A percentile compares a stretch with the other conserved stretches of the same genome.
Conservation (phyloP, 2,797 vertebrate genomes). For the Babyrousa celebensis region DNA sequence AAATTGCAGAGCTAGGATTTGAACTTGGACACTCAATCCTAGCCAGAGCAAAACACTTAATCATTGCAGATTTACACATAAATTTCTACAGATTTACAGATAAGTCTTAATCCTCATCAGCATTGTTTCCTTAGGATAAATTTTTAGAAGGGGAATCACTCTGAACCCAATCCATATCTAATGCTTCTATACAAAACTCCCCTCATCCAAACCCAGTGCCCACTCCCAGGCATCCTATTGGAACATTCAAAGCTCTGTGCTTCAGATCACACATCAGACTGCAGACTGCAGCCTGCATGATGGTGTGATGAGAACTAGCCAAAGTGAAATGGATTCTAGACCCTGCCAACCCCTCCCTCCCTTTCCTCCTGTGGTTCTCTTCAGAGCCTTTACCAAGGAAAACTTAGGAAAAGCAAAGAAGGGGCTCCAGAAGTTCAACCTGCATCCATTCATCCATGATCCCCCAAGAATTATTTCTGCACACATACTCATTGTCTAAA, state of each 20-base stretch:
- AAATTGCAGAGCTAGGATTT: neutral
- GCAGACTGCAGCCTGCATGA: neutral
- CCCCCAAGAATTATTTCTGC: neutral
- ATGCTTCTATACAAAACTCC: neutral
- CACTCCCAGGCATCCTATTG: neutral
- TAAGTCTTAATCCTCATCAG: slow-evolving; percentile 5
- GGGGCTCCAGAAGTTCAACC: neutral
- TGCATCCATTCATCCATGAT: neutral
- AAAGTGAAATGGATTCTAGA: neutral
- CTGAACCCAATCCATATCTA: neutral
- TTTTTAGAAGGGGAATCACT: slow-evolving; percentile 23
- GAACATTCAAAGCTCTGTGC: neutral
- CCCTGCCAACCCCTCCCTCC: neutral
- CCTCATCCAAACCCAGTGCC: neutral
- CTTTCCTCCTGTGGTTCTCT: neutral
- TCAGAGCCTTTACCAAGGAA: neutral
- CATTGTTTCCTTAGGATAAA: slow-evolving; percentile 51
- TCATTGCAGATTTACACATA: neutral
- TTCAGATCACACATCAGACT: neutral
- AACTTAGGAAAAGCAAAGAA: slow-evolving; percentile 6
- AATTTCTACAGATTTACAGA: slow-evolving; percentile 24
- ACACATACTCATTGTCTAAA: neutral
- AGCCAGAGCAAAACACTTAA: neutral
- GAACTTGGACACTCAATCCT: neutral
- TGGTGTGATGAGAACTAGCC: neutral